phyloP scores from a whole-genome alignment of 2,797 vertebrate species.

The Pempheris klunzingeri region DNA sequence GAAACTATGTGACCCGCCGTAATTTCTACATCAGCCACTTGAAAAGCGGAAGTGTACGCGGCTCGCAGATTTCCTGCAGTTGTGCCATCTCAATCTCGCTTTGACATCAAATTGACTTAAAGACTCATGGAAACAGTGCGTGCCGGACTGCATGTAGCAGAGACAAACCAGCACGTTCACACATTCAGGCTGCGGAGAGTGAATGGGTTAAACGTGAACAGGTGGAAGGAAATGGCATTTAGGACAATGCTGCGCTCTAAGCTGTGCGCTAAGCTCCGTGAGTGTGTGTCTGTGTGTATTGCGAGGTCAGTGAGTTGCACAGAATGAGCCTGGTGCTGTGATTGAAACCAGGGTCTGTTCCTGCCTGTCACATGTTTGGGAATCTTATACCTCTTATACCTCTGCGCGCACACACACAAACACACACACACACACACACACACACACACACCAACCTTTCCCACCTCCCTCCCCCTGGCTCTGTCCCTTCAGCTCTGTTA shows the following conservation, averaged over 20 bases:
- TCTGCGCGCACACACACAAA: slow-evolving; percentile 28
- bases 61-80: slow-evolving; percentile 66
- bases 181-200: slow-evolving; percentile 4
- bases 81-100: slow-evolving; percentile 64
- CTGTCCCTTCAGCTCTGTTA: slow-evolving; percentile 67
- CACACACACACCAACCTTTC: slow-evolving; percentile 32
- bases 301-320: slow-evolving; percentile 67
- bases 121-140: slow-evolving; percentile 26
- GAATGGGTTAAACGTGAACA: slow-evolving; percentile 66
- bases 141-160: background rate
- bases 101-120: slow-evolving; percentile 51
- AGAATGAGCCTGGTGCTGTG: slow-evolving; percentile 76
- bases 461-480: slow-evolving; percentile 43
- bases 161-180: background rate
- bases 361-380: slow-evolving; percentile 83
- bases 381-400: slow-evolving; percentile 74
- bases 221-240: slow-evolving; percentile 74
- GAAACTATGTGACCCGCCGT: slow-evolving; percentile 61
- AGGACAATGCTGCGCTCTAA: slow-evolving; percentile 40
- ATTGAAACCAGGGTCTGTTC: slow-evolving; percentile 88
- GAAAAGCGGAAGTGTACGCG: slow-evolving; percentile 53
- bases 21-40: slow-evolving; percentile 53
- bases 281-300: slow-evolving; percentile 23
- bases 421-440: slow-evolving; percentile 47
- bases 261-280: slow-evolving; percentile 19